A percentile compares a stretch with the other conserved stretches of the same genome.
phyloP scores from a whole-genome alignment of 2,888 invertebrate species.

The Carpatolechia fugitivella region DNA sequence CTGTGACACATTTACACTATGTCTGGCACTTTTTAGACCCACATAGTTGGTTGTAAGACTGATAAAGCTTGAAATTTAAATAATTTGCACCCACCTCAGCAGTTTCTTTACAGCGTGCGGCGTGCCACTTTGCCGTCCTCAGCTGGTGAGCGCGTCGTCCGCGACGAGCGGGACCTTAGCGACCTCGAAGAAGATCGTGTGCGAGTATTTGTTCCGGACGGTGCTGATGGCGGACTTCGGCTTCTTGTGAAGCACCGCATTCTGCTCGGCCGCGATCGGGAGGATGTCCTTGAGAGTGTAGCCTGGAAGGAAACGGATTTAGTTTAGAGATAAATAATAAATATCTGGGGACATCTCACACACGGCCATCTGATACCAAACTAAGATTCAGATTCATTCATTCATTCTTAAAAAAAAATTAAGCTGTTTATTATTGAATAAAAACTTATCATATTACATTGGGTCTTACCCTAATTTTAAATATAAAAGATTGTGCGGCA shows the following conservation, averaged over 20 bases:
- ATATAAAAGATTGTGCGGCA: too few species aligned
- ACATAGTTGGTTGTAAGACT: background rate
- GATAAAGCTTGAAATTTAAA: background rate
- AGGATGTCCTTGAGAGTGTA: conserved; percentile 87
- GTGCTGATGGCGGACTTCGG: conserved; percentile 90
- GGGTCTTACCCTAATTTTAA: too few species aligned
- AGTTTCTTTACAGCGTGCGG: conserved; percentile 45
- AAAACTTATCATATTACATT: too few species aligned
- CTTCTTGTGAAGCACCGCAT: conserved; percentile 87
- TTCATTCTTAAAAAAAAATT: too few species aligned
- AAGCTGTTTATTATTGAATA: too few species aligned
- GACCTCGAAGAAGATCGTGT: conserved; percentile 95
- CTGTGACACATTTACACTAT: too few species aligned
- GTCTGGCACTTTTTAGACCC: background rate
- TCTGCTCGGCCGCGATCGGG: conserved; percentile 84
- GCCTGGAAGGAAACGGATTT: too few species aligned
- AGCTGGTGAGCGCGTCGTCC: conserved; percentile 57
- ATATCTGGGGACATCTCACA: too few species aligned
- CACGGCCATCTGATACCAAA: too few species aligned
- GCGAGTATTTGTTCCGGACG: conserved; percentile 95
- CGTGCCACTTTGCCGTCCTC: conserved; percentile 49
- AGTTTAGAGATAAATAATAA: background rate
- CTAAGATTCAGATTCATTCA: too few species aligned
- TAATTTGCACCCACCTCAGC: conserved; percentile 57
- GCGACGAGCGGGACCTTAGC: conserved; percentile 86